These are phyloP conservation scores for Piprites chloris DNA, from an alignment of 2,113 vertebrate species.

Conservation along the genomic window DNA sequence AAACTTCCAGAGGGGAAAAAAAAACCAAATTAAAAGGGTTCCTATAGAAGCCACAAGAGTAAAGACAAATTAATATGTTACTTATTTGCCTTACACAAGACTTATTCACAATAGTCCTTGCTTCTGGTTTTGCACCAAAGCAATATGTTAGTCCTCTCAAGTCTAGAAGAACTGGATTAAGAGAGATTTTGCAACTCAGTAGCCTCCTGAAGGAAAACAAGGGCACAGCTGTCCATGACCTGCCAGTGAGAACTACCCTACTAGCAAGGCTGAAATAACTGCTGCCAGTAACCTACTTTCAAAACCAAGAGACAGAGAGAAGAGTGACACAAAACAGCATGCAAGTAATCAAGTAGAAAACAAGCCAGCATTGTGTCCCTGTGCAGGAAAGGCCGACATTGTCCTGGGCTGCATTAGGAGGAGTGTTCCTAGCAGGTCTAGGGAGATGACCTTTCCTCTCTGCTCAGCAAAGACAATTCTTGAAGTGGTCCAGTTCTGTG, in stretches of 20 bases:
- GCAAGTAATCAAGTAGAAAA: background rate
- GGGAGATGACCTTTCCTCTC: background rate
- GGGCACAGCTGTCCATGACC: background rate
- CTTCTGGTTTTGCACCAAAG: background rate
- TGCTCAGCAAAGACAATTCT: background rate
- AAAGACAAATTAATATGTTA: background rate
- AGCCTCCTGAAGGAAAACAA: background rate
- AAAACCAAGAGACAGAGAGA: background rate
- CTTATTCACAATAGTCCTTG: background rate
- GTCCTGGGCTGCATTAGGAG: background rate
- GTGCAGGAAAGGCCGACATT: background rate
- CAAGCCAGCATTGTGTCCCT: rapidly evolving
- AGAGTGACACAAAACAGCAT: background rate
- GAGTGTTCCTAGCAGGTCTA: background rate
- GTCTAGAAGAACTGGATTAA: background rate
- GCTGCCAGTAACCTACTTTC: background rate
- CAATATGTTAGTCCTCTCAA: background rate
- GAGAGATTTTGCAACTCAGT: background rate
- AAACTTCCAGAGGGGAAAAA: background rate
- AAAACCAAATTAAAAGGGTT: background rate
- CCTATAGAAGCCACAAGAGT: background rate
- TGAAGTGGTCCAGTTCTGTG: background rate
- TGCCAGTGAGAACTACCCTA: background rate
- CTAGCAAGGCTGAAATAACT: background rate
- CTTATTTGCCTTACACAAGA: background rate